Evolutionary conservation across 2,113 vertebrate species (phyloP).

Genomic region (Nycticorax nycticorax): DNA sequence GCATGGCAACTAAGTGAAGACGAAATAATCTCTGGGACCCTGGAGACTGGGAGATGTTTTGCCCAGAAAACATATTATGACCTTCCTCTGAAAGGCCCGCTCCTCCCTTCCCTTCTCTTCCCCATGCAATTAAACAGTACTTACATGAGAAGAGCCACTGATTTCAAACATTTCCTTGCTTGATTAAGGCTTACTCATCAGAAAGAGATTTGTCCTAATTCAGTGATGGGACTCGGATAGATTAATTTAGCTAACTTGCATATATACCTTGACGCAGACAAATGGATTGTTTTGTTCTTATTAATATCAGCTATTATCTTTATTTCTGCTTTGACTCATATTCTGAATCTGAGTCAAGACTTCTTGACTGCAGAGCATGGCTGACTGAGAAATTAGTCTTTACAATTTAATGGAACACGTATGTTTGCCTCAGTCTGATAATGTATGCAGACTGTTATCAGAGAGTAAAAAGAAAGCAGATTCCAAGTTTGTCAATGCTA

Average conservation of each 20-base stretch:
- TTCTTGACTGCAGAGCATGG: not conserved
- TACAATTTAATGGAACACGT: not conserved
- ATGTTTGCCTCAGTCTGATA: not conserved
- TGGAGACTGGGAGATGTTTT: not conserved
- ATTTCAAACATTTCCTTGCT: not conserved
- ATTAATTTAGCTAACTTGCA: not conserved
- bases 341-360: conserved; percentile 18
- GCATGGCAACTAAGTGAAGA: not conserved
- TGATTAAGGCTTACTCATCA: conserved; percentile 13
- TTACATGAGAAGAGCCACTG: not conserved
- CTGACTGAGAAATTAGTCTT: conserved; percentile 20
- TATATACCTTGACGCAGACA: not conserved
- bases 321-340: conserved; percentile 49
- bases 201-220: not conserved
- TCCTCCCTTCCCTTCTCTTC: not conserved
- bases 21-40: not conserved
- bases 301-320: conserved; percentile 25
- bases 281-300: conserved; percentile 8
- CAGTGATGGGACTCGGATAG: not conserved
- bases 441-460: not conserved
- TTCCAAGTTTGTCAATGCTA: not conserved
- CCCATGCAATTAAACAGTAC: not conserved
- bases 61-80: not conserved
- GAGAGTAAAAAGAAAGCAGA: not conserved
- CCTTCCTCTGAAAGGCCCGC: not conserved